Percentiles rank a stretch among this genome's conserved stretches.
phyloP scores from a whole-genome alignment of 1,140 invertebrate genomes.

The Druon quercuslanigerum region DNA sequence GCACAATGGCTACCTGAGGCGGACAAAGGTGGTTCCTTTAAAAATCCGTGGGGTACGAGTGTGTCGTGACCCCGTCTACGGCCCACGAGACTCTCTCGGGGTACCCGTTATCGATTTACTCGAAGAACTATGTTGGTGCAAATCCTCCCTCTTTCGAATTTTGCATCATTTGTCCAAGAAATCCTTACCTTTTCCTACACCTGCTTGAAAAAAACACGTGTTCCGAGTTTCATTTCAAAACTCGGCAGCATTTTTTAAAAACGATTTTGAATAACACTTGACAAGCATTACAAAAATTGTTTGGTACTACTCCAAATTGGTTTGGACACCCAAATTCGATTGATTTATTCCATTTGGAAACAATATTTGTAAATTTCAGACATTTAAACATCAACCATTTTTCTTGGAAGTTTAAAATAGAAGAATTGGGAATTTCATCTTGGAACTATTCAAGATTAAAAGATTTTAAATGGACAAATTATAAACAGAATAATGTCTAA shows the following conservation, averaged over 20 bases:
- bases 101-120: conserved; percentile 60
- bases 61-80: conserved; percentile 31
- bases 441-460: too few relatives aligned
- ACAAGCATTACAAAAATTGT: conserved; percentile 22
- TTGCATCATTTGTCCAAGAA: conserved; percentile 40
- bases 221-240: background rate
- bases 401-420: too few relatives aligned
- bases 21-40: conserved; percentile 40
- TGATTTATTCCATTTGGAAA: too few relatives aligned
- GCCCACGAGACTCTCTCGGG: conserved; percentile 42
- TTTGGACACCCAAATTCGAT: too few relatives aligned
- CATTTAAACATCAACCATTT: too few relatives aligned
- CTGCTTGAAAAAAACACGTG: conserved; percentile 15
- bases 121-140: conserved; percentile 41
- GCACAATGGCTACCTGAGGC: conserved; percentile 42
- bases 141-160: conserved; percentile 47
- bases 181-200: conserved; percentile 6
- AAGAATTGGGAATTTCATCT: too few relatives aligned
- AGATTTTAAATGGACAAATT: too few relatives aligned
- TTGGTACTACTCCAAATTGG: too few relatives aligned
- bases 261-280: background rate
- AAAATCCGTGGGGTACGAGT: background rate
- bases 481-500: too few relatives aligned
- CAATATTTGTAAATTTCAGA: too few relatives aligned
- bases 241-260: background rate